A percentile compares a stretch with the other conserved stretches of the same genome.
Evolutionary conservation across 1,140 invertebrate species (phyloP).

Genomic region (Drosophila pectinifera): DNA sequence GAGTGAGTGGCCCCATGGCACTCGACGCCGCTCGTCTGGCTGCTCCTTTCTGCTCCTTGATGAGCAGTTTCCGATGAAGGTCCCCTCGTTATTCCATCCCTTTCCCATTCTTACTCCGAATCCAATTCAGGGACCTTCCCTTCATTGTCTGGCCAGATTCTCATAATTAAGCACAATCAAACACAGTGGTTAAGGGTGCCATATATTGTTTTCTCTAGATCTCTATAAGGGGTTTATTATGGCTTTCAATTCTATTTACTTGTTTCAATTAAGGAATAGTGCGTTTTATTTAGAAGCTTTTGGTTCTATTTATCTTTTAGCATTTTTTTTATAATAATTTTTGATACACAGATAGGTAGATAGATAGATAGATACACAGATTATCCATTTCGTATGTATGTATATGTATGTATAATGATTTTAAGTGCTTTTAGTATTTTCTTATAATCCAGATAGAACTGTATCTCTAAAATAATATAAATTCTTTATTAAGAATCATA

Average conservation of each 20-base stretch:
- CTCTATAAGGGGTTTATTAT: background rate
- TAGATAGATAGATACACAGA: no score
- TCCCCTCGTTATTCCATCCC: conserved; percentile 21
- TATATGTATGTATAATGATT: background rate
- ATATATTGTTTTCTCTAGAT: background rate
- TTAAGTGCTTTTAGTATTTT: background rate
- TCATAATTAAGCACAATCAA: conserved; percentile 70
- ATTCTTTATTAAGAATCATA: background rate
- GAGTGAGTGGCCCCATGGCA: conserved; percentile 44
- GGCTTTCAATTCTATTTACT: background rate
- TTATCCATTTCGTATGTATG: background rate
- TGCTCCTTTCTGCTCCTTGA: conserved; percentile 42
- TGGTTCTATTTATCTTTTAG: no score
- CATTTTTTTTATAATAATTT: no score
- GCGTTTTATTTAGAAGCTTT: no score
- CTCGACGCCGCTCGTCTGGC: conserved; percentile 33
- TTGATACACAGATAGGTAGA: no score
- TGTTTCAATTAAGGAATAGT: background rate
- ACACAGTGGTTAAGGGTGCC: conserved; percentile 47
- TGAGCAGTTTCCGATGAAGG: conserved; percentile 53
- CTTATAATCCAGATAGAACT: background rate
- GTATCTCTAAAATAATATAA: background rate
- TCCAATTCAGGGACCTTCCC: conserved; percentile 46
- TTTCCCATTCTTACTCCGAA: conserved; percentile 8
- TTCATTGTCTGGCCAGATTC: conserved; percentile 68